Evolutionary conservation across 1,140 invertebrate species (phyloP).

Genomic region (Musca vetustissima): DNA sequence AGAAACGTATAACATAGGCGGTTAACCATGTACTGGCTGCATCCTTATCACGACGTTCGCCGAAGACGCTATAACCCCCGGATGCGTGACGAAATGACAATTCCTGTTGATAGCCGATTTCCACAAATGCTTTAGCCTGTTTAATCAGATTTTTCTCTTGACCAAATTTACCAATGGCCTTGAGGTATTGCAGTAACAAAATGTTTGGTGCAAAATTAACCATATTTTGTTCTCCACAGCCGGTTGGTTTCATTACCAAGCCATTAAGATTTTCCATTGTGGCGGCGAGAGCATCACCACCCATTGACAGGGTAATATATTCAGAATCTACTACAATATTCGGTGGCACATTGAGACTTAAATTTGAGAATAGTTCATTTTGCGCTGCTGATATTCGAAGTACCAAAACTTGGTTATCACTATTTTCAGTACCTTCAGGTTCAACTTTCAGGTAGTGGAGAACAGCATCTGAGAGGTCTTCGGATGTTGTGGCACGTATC

Average conservation of each 20-base stretch:
- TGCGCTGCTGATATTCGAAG: slow-evolving; percentile 68
- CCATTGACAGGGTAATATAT: slow-evolving; percentile 70
- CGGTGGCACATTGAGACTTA: slow-evolving; percentile 66
- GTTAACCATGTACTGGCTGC: slow-evolving; percentile 95
- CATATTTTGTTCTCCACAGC: slow-evolving; percentile 96
- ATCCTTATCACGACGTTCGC: slow-evolving; percentile 66
- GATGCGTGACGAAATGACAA: background rate
- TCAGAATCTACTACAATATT: slow-evolving; percentile 72
- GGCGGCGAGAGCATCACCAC: slow-evolving; percentile 76
- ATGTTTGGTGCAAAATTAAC: slow-evolving; percentile 90
- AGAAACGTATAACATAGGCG: slow-evolving; percentile 87
- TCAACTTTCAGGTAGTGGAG: slow-evolving; percentile 71
- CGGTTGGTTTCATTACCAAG: slow-evolving; percentile 81
- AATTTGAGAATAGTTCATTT: slow-evolving; percentile 60
- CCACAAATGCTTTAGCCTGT: background rate
- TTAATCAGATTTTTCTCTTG: slow-evolving; percentile 20
- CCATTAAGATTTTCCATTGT: slow-evolving; percentile 74
- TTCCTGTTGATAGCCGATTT: background rate
- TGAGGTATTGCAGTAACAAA: slow-evolving; percentile 76
- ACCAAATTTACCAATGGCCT: slow-evolving; percentile 39
- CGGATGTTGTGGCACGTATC: slow-evolving; percentile 66
- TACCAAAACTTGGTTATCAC: slow-evolving; percentile 73
- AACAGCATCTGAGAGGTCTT: slow-evolving; percentile 68
- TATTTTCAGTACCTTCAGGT: slow-evolving; percentile 79
- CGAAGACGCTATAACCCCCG: slow-evolving; percentile 45